Conservation (phyloP, 2,888 invertebrate genomes). For the Tenthredo amoena region DNA sequence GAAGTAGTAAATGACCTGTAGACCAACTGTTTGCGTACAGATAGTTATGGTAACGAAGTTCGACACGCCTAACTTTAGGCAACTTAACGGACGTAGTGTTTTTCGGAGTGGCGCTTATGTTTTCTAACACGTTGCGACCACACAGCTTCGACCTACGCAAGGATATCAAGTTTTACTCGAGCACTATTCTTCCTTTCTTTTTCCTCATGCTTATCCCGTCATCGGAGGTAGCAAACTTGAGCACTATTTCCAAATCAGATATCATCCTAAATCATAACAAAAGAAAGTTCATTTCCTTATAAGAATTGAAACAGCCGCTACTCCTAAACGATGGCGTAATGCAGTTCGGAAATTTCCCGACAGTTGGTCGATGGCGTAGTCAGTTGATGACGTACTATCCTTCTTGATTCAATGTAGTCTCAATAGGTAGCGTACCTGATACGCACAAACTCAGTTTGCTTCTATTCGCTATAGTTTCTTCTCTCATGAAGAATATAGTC, state of each 20-base stretch:
- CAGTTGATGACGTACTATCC: constrained; percentile 22
- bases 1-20: too few relatives aligned
- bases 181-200: too few relatives aligned
- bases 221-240: too few relatives aligned
- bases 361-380: not conserved
- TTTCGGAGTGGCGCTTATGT: not conserved
- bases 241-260: not conserved
- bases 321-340: not conserved
- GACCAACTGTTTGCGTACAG: not conserved
- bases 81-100: not conserved
- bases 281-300: not conserved
- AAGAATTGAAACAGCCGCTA: not conserved
- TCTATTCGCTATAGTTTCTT: constrained; percentile 7
- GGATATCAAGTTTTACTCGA: not conserved
- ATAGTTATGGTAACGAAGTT: not conserved
- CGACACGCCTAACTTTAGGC: not conserved
- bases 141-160: not conserved
- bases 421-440: constrained; percentile 24
- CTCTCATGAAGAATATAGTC: constrained; percentile 56
- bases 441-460: not conserved
- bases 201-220: too few relatives aligned
- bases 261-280: not conserved
- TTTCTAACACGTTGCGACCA: not conserved
- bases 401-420: not conserved
- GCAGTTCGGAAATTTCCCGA: constrained; percentile 21